A percentile compares a stretch with the other conserved stretches of the same genome.
Evolutionary conservation across 2,797 vertebrate genomes (phyloP).

Genomic region (Leucoraja ocellata): DNA sequence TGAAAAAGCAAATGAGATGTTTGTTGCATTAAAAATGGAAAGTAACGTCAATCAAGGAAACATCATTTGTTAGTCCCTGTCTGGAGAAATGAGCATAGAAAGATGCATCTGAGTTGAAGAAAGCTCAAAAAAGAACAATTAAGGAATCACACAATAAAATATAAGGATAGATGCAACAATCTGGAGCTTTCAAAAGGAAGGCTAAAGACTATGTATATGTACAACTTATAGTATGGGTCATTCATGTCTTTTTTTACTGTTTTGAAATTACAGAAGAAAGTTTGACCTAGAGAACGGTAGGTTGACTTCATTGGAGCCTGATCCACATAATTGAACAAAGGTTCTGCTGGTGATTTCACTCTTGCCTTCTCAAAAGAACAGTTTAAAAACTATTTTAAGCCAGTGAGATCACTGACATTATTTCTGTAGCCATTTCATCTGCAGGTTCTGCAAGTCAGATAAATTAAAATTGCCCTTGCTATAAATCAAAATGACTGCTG

Average conservation of each 20-base stretch:
- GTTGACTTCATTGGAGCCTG: not conserved
- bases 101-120: not conserved
- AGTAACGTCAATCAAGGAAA: not conserved
- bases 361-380: not conserved
- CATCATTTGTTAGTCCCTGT: not conserved
- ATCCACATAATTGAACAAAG: not conserved
- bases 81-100: not conserved
- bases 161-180: not conserved
- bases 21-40: not conserved
- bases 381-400: not conserved
- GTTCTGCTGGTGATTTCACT: not conserved
- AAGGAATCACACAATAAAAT: not conserved
- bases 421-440: not conserved
- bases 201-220: no score
- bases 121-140: not conserved
- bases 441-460: not conserved
- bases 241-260: no score
- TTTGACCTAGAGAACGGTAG: no score
- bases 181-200: not conserved
- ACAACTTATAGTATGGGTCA: no score
- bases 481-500: not conserved
- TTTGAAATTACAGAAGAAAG: no score
- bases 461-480: not conserved
- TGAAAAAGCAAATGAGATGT: slow-evolving; percentile 7
- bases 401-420: not conserved